These are phyloP conservation scores for Stylophora pistillata DNA, from an alignment of 64 coral and sea anemone species.

Conservation along the genomic window DNA sequence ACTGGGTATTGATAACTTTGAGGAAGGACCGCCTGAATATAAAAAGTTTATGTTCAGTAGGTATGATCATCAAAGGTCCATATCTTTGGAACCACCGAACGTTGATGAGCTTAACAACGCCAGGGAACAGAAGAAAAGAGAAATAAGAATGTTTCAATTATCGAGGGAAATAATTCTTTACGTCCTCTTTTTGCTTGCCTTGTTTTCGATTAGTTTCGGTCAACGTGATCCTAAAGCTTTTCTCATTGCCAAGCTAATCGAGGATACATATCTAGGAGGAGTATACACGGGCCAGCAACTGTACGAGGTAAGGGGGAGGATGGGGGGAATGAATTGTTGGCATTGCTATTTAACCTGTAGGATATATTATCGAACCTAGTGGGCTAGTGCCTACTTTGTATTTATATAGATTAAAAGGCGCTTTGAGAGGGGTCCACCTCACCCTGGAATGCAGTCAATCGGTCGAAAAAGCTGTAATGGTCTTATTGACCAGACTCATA, in stretches of 20 bases:
- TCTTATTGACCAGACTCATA: too few species aligned
- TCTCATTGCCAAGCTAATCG: conserved; percentile 39
- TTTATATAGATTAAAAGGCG: too few species aligned
- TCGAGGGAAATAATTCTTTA: conserved; percentile 47
- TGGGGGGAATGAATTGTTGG: background rate
- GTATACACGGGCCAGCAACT: conserved; percentile 33
- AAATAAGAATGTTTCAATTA: conserved; percentile 46
- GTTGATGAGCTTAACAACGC: conserved; percentile 34
- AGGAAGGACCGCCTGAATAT: background rate
- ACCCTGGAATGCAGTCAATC: too few species aligned
- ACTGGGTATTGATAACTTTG: background rate
- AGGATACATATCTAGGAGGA: conserved; percentile 61
- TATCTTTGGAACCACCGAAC: conserved; percentile 11
- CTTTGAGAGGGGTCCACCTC: too few species aligned
- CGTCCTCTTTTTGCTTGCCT: conserved; percentile 50
- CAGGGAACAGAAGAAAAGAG: conserved; percentile 16
- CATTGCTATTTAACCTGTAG: background rate
- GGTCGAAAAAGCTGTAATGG: too few species aligned
- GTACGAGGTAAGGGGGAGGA: conserved; percentile 28
- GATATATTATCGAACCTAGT: too few species aligned
- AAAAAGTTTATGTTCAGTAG: background rate
- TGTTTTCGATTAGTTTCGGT: conserved; percentile 52
- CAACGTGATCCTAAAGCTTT: conserved; percentile 69
- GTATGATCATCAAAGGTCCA: background rate
- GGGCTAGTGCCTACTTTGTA: too few species aligned